Conservation (phyloP, 2,113 vertebrate genomes). For the Hippocampus abdominalis region DNA sequence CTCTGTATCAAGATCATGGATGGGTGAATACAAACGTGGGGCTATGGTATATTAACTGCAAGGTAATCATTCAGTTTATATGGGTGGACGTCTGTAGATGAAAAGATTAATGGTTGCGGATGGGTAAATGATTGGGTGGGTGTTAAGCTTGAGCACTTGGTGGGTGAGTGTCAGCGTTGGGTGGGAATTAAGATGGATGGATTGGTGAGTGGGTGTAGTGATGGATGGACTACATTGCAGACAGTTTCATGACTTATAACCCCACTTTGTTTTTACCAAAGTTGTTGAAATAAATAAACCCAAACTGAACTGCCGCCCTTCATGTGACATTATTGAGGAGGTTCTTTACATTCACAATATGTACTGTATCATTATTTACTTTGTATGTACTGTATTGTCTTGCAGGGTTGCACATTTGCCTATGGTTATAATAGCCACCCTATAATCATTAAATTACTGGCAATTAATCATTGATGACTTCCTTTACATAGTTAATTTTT, state of each 20-base stretch:
- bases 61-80: neutral
- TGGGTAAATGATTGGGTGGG: neutral
- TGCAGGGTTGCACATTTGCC: neutral
- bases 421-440: neutral
- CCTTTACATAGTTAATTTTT: neutral
- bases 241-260: neutral
- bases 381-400: neutral
- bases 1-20: neutral
- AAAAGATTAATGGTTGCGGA: neutral
- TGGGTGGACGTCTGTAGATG: neutral
- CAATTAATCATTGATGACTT: neutral
- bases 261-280: neutral
- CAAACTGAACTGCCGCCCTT: neutral
- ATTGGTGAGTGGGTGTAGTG: neutral
- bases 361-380: neutral
- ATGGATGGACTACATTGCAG: neutral
- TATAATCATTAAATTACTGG: neutral
- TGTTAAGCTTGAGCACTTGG: neutral
- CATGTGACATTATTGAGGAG: neutral
- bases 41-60: neutral
- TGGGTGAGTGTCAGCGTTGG: neutral
- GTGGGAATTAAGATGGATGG: neutral
- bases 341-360: neutral
- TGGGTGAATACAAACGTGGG: neutral
- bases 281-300: neutral